Conservation (phyloP, 2,797 vertebrate genomes). For the Pipistrellus pipistrellus region DNA sequence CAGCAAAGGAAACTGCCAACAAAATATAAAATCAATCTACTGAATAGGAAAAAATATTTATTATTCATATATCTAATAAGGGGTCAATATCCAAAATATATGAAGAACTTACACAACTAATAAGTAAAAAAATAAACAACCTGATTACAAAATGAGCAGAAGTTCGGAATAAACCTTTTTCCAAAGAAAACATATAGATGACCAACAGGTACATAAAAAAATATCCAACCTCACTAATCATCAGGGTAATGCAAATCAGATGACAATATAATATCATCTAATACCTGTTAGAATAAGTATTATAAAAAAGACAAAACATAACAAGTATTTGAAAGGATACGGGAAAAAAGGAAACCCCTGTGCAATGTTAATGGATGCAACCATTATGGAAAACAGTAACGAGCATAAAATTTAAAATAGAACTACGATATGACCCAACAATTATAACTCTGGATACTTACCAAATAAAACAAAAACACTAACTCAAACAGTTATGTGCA, state of each 20-base stretch:
- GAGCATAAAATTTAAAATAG: neutral
- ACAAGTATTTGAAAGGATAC: neutral
- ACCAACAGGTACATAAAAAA: neutral
- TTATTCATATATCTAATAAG: neutral
- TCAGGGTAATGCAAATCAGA: neutral
- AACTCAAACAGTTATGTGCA: neutral
- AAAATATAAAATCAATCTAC: neutral
- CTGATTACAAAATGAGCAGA: neutral
- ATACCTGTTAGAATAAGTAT: neutral
- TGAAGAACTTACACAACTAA: neutral
- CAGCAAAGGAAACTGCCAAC: conserved; percentile 3
- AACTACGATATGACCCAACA: neutral
- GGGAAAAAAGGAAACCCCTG: neutral
- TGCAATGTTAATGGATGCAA: neutral
- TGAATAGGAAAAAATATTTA: neutral
- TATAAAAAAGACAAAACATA: neutral
- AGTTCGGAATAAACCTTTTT: neutral
- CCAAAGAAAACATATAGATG: neutral
- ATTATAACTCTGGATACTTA: neutral
- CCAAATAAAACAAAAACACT: conserved; percentile 22
- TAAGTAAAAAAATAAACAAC: neutral
- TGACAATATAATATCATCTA: neutral
- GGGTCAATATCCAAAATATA: neutral
- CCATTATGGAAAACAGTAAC: neutral
- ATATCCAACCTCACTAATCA: neutral